phyloP scores from a whole-genome alignment of 2,113 vertebrate species.

The Psittacula cyanocephala region DNA sequence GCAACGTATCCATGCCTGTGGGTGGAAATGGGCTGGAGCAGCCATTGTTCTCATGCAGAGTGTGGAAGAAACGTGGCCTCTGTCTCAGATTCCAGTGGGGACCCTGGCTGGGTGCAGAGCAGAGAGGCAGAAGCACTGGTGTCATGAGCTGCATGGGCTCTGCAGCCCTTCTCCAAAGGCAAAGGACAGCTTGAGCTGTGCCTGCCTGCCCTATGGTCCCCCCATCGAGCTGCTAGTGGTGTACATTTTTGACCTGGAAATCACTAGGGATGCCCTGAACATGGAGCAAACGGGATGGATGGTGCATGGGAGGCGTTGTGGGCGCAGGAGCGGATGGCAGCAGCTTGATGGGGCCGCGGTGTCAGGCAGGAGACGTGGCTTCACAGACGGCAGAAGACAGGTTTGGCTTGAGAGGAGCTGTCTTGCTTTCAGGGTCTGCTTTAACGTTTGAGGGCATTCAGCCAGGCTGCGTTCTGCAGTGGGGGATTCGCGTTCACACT shows the following conservation, averaged over 20 bases:
- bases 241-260: not conserved
- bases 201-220: not conserved
- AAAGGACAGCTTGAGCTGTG: not conserved
- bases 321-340: rapidly evolving
- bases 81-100: not conserved
- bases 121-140: not conserved
- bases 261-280: not conserved
- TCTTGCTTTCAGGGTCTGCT: conserved; percentile 43
- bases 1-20: not conserved
- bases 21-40: not conserved
- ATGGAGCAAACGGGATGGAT: not conserved
- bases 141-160: not conserved
- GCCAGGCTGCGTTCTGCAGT: conserved; percentile 49
- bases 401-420: conserved; percentile 26
- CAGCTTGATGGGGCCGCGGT: not conserved
- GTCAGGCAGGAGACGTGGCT: not conserved
- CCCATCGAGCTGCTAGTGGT: not conserved
- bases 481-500: conserved; percentile 49
- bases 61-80: not conserved
- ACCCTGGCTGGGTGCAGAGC: rapidly evolving
- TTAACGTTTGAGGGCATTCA: conserved; percentile 47
- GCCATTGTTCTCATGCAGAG: not conserved
- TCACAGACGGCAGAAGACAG: not conserved
- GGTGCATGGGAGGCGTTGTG: rapidly evolving
- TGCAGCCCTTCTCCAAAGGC: not conserved